phyloP scores from a whole-genome alignment of 1,140 invertebrate species.

The Microplitis mediator region DNA sequence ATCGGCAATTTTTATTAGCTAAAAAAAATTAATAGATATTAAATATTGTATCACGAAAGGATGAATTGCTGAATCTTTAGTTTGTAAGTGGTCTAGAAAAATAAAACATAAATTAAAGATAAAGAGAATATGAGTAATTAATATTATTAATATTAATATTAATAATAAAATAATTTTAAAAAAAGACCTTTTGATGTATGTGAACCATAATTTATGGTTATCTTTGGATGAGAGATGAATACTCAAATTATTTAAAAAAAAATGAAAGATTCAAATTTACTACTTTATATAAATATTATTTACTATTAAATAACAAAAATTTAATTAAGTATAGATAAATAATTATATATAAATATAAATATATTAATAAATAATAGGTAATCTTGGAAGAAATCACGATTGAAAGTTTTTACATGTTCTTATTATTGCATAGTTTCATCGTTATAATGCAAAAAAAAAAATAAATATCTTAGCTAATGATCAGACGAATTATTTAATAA shows the following conservation, averaged over 20 bases:
- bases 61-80: conserved; percentile 29
- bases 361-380: conserved; percentile 38
- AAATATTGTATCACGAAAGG: conserved; percentile 37
- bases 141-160: no score
- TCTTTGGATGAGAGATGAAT: conserved; percentile 45
- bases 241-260: conserved; percentile 46
- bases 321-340: conserved; percentile 34
- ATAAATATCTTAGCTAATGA: conserved; percentile 38
- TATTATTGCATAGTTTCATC: conserved; percentile 46
- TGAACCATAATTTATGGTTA: conserved; percentile 33
- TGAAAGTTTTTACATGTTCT: conserved; percentile 61
- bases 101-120: neutral
- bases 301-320: conserved; percentile 44
- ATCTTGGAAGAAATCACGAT: conserved; percentile 43
- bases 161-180: conserved; percentile 2
- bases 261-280: conserved; percentile 45
- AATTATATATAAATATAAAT: conserved; percentile 32
- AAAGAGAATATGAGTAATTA: neutral
- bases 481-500: conserved; percentile 36
- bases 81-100: conserved; percentile 20
- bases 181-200: conserved; percentile 28
- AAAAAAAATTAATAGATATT: conserved; percentile 2
- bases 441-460: conserved; percentile 32
- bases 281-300: conserved; percentile 54
- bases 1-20: neutral